A percentile compares a stretch with the other conserved stretches of the same genome.
Evolutionary conservation across 2,113 vertebrate genomes (phyloP).

Genomic region (Seriola quinqueradiata): DNA sequence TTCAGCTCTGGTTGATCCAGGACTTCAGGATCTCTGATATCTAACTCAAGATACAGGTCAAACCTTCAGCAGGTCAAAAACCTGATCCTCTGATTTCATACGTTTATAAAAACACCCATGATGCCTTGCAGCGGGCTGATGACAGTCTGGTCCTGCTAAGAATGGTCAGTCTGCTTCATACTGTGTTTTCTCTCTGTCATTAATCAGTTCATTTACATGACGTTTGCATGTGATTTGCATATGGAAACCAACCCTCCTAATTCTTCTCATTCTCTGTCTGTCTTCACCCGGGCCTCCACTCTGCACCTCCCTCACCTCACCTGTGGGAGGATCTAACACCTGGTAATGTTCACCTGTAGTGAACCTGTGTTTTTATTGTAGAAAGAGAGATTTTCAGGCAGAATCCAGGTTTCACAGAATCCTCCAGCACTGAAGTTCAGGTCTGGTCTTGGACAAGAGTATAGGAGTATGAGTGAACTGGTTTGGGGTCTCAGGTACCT

Average conservation of each 20-base stretch:
- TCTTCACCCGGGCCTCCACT: neutral
- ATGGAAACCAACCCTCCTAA: neutral
- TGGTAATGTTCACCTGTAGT: neutral
- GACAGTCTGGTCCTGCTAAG: neutral
- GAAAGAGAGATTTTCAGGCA: no score
- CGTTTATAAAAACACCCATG: neutral
- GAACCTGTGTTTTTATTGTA: no score
- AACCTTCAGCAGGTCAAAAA: no score
- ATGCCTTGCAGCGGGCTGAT: neutral
- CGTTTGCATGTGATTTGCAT: conserved; percentile 58
- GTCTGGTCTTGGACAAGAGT: no score
- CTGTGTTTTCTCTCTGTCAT: neutral
- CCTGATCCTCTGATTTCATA: no score
- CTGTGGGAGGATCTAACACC: neutral
- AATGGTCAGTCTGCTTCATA: neutral
- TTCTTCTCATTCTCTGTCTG: neutral
- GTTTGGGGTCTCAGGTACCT: no score
- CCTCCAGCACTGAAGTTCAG: no score
- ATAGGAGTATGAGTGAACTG: no score
- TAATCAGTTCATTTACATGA: conserved; percentile 20
- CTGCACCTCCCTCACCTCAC: neutral
- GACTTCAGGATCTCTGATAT: no score
- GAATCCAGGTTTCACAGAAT: no score
- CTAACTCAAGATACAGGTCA: no score
- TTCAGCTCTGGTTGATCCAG: no score